These are phyloP conservation scores for Anguilla megastoma DNA, from an alignment of 2,797 vertebrate genomes.

Conservation along the genomic window DNA sequence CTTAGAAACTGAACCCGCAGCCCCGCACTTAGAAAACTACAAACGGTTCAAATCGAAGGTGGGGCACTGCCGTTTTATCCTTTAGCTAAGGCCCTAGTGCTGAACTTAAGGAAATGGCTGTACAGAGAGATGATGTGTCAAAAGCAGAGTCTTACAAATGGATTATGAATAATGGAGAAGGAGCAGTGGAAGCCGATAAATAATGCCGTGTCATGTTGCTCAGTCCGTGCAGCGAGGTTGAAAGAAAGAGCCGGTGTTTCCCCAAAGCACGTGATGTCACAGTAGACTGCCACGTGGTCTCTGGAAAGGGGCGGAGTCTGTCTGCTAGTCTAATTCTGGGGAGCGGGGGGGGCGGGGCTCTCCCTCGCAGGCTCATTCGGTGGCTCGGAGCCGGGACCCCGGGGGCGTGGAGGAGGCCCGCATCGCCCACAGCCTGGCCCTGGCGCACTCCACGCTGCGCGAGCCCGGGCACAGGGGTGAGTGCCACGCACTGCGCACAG, in stretches of 20 bases:
- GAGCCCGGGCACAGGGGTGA: constrained; percentile 66
- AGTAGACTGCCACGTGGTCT: constrained; percentile 15
- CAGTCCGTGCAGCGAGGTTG: constrained; percentile 57
- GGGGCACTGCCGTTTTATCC: background rate
- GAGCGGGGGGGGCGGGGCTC: constrained; percentile 35
- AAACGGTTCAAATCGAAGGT: background rate
- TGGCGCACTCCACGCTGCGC: constrained; percentile 59
- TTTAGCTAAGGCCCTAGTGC: background rate
- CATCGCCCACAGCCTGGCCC: constrained; percentile 68
- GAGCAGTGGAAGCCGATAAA: background rate
- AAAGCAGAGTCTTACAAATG: background rate
- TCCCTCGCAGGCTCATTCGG: constrained; percentile 70
- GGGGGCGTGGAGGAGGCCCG: constrained; percentile 63
- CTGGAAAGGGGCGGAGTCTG: background rate
- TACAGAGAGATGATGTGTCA: background rate
- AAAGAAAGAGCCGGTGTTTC: constrained; percentile 38
- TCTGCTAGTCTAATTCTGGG: background rate
- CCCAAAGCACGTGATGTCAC: background rate
- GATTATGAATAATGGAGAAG: background rate
- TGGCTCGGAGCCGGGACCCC: constrained; percentile 64
- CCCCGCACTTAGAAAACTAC: too few relatives aligned
- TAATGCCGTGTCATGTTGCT: constrained; percentile 29
- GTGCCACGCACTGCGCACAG: constrained; percentile 21
- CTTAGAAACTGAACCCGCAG: too few relatives aligned
- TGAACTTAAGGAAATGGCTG: background rate